Evolutionary conservation across 2,113 vertebrate species (phyloP), one percentile per base, ranked within the genome.

Genomic region (Dasypus novemcinctus): DNA sequence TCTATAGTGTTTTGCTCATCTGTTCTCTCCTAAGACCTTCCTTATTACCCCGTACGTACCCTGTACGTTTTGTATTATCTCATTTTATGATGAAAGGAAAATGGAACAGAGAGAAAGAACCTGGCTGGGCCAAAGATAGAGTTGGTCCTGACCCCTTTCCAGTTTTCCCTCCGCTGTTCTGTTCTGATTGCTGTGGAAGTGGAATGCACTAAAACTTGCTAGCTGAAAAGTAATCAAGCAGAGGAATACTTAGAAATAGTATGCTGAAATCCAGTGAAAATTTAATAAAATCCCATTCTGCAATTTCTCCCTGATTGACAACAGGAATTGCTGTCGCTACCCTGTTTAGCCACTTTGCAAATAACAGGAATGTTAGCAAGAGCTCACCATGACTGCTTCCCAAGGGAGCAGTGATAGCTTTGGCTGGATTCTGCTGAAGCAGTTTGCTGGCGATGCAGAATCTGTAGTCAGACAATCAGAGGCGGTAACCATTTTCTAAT

Each of bases 401-500:
- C 17, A 5, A 12, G 68, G 41, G 59, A 89, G 38, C 69, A 25
- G 49, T n/a, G 90, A 76, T 85, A 75, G 74, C 84, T 84, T 86
- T 96, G 93, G 90, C 93, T 78, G 38, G 59, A 18, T 89, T 78
- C 80, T 69, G 43, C 33, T 54, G 43, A 29, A 38, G 81, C 54
- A 63, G 78, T 79, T 90, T 91, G 43, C 92, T 88, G 94, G 91
- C 15, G 9, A 75, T 38, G 25, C 87, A 74, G 54, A 80, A 68
- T 31, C 63, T 87, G 43, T 36, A 95, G 90, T 82, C 83, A 86
- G 87, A 91, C 63, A 90, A 69, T 59, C 31, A 18, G 84, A 90
- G 92, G 94, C 0, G 3, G 94, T 89, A 93, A 76, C 85, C 84
- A 93, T 93, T 75, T 96, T 91, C 68, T 95, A 95, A 95, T 91